Evolutionary conservation across 2,888 invertebrate species (phyloP).

Genomic region (Drosophila colorata): DNA sequence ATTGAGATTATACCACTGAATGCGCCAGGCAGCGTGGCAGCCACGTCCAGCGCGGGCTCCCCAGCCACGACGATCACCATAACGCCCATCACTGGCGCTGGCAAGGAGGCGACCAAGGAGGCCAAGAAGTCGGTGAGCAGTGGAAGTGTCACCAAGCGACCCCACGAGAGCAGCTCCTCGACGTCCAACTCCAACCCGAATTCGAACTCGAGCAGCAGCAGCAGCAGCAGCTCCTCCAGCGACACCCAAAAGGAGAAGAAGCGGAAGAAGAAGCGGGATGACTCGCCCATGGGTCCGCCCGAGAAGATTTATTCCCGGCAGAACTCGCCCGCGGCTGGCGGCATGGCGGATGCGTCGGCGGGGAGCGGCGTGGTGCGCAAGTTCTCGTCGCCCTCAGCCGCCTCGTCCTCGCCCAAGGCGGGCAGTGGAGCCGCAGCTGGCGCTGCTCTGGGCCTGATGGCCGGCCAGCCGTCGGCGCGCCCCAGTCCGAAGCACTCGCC

Average conservation of each 20-base stretch:
- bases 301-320: constrained; percentile 91
- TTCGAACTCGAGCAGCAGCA: constrained; percentile 34
- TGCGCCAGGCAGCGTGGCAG: constrained; percentile 81
- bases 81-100: constrained; percentile 89
- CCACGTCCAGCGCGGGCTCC: constrained; percentile 86
- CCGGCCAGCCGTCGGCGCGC: constrained; percentile 79
- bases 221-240: constrained; percentile 25
- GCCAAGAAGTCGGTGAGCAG: constrained; percentile 49
- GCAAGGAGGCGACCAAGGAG: constrained; percentile 57
- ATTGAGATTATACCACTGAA: constrained; percentile 94
- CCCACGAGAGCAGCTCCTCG: constrained; percentile 57
- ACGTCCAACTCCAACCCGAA: constrained; percentile 17
- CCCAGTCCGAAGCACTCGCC: constrained; percentile 90
- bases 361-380: constrained; percentile 86
- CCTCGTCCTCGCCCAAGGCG: constrained; percentile 84
- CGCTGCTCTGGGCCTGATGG: constrained; percentile 49
- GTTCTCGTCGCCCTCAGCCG: constrained; percentile 87
- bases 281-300: constrained; percentile 88
- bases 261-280: constrained; percentile 91
- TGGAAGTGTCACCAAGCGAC: constrained; percentile 53
- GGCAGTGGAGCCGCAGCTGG: constrained; percentile 58
- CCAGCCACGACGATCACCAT: constrained; percentile 93
- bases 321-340: constrained; percentile 82
- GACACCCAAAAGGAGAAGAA: constrained; percentile 88
- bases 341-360: constrained; percentile 86